These are phyloP conservation scores for Brevimyrus niger DNA, from an alignment of 2,113 vertebrate species.

Conservation along the genomic window DNA sequence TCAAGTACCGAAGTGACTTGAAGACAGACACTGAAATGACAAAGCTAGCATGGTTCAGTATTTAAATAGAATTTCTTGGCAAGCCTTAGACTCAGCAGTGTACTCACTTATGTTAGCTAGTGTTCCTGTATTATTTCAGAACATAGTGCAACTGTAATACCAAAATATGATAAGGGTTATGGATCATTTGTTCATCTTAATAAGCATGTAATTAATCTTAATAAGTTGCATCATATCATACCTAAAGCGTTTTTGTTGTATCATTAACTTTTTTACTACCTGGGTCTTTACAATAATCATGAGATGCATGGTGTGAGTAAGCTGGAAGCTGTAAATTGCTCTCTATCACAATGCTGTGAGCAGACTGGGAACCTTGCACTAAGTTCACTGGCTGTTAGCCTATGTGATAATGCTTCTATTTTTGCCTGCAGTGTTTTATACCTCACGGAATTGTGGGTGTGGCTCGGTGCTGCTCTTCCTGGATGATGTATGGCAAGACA, in stretches of 20 bases:
- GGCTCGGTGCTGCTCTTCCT: neutral
- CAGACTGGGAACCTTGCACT: neutral
- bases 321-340: neutral
- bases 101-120: neutral
- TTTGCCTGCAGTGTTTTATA: slow-evolving; percentile 23
- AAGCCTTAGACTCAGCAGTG: neutral
- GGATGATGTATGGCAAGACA: neutral
- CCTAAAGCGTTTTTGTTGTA: neutral
- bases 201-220: neutral
- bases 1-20: neutral
- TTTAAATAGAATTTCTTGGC: neutral
- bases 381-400: neutral
- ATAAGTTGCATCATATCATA: neutral
- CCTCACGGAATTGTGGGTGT: neutral
- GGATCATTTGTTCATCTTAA: neutral
- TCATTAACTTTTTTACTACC: neutral
- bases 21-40: neutral
- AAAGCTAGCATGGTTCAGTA: neutral
- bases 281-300: neutral
- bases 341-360: neutral
- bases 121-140: neutral
- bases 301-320: neutral
- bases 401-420: slow-evolving; percentile 16
- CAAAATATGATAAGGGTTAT: neutral
- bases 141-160: neutral